Conservation (phyloP, 2,113 vertebrate species). For the Nannobrachium achirus region DNA sequence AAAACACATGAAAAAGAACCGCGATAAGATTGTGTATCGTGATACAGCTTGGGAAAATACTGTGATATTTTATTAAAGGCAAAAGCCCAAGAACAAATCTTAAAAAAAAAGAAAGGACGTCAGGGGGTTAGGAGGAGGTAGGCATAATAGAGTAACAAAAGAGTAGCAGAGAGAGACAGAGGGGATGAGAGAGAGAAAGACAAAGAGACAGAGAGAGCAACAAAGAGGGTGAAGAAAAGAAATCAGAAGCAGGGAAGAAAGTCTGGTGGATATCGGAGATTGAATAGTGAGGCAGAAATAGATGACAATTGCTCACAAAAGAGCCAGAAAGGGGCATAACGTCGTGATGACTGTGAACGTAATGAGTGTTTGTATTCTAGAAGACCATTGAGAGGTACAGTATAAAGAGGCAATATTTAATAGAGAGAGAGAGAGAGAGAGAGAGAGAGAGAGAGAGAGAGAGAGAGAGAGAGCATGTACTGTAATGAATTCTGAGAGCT, state of each 20-base stretch:
- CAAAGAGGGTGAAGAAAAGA: neutral
- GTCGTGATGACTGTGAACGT: too few relatives aligned
- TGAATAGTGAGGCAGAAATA: too few relatives aligned
- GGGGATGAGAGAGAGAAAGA: constrained; percentile 8
- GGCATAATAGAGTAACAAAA: constrained; percentile 21
- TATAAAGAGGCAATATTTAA: too few relatives aligned
- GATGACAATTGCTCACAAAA: too few relatives aligned
- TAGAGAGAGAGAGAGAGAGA: neutral
- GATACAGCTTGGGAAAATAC: neutral
- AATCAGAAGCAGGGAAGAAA: too few relatives aligned
- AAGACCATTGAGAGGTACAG: too few relatives aligned
- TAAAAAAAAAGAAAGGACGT: neutral
- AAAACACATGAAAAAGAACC: too few relatives aligned
- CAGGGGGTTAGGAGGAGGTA: neutral
- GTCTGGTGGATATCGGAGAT: neutral
- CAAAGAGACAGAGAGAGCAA: constrained; percentile 10
- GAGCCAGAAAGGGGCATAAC: too few relatives aligned
- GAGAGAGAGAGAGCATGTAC: constrained; percentile 5
- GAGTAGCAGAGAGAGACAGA: constrained; percentile 17
- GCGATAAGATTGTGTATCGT: too few relatives aligned
- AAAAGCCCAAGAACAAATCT: neutral
- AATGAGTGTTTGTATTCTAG: too few relatives aligned
- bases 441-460: neutral
- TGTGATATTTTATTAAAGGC: too few relatives aligned
- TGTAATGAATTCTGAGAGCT: neutral